Evolutionary conservation across 2,888 invertebrate genomes (phyloP).

Genomic region (Odontocolon sp.): DNA sequence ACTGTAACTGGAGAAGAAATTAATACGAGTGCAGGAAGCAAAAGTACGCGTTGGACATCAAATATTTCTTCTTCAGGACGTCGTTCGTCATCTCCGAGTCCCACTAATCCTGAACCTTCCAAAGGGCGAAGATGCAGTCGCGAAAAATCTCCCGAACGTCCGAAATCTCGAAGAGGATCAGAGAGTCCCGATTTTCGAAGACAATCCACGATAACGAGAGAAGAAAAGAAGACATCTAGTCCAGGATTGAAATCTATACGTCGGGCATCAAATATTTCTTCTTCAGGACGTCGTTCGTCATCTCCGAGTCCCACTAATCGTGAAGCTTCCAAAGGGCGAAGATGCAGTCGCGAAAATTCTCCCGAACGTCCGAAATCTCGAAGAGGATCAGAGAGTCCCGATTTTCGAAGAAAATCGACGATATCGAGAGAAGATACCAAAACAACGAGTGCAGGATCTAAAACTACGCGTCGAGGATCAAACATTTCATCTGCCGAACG

Average conservation of each 20-base stretch:
- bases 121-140: slow-evolving; percentile 4
- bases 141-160: slow-evolving; percentile 28
- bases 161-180: slow-evolving; percentile 31
- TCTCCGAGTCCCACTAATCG: slow-evolving; percentile 15
- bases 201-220: slow-evolving; percentile 11
- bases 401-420: slow-evolving; percentile 7
- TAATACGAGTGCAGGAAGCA: neutral
- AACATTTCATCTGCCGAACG: neutral
- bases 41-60: slow-evolving; percentile 12
- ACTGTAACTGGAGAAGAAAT: neutral
- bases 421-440: neutral
- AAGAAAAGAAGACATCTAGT: slow-evolving; percentile 15
- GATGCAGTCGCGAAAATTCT: slow-evolving; percentile 14
- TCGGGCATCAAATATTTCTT: slow-evolving; percentile 32
- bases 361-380: slow-evolving; percentile 25
- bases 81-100: neutral
- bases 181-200: slow-evolving; percentile 28
- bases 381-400: slow-evolving; percentile 36
- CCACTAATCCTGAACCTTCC: neutral
- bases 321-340: slow-evolving; percentile 1
- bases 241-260: too few relatives aligned
- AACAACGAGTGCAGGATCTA: neutral
- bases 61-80: slow-evolving; percentile 5
- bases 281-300: slow-evolving; percentile 35
- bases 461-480: slow-evolving; percentile 15